Evolutionary conservation across 2,113 vertebrate species (phyloP).

Genomic region (Ellobius talpinus): DNA sequence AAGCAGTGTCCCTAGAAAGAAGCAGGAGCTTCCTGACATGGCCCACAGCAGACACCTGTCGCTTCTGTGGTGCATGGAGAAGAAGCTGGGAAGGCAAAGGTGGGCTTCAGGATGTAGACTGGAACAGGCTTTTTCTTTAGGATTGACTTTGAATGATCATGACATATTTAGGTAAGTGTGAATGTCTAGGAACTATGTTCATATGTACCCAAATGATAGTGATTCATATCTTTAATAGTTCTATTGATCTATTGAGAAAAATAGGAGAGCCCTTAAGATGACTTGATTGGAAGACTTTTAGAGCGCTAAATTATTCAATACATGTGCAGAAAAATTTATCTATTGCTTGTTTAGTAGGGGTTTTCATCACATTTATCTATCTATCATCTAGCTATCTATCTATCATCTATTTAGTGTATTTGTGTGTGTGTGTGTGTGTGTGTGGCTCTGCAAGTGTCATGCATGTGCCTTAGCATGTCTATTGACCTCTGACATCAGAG

Average conservation of each 20-base stretch:
- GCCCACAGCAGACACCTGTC: background rate
- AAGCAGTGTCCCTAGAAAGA: background rate
- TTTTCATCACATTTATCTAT: background rate
- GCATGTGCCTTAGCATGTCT: background rate
- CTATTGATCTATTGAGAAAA: constrained; percentile 8
- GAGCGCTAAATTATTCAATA: constrained; percentile 15
- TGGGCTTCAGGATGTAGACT: background rate
- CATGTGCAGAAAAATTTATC: background rate
- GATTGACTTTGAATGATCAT: constrained; percentile 45
- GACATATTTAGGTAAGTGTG: background rate
- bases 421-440: background rate
- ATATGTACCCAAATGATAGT: background rate
- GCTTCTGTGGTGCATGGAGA: background rate
- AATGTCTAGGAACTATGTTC: background rate
- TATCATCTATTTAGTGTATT: background rate
- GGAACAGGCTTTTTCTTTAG: background rate
- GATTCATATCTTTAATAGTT: constrained; percentile 40
- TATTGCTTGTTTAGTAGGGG: background rate
- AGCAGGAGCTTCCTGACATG: background rate
- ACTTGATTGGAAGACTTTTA: constrained; percentile 8
- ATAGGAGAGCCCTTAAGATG: background rate
- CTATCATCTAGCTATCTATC: too few relatives aligned
- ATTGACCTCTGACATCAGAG: background rate
- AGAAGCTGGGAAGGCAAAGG: background rate
- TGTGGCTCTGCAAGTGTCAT: background rate